These are phyloP conservation scores for Luscinia luscinia DNA, from an alignment of 2,797 vertebrate species.

Conservation along the genomic window DNA sequence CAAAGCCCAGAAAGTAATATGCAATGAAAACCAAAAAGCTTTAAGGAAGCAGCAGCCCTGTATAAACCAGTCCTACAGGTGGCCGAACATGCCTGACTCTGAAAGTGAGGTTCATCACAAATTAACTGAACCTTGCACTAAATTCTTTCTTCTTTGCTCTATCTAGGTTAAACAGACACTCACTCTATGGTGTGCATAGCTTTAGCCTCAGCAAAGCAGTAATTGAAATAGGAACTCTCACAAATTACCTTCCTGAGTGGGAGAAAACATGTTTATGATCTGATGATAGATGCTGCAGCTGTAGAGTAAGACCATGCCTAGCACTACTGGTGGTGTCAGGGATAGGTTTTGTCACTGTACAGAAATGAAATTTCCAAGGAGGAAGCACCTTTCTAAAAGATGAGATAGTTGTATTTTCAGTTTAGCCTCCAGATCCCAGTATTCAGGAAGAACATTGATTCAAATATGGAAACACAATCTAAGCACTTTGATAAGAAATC, in stretches of 20 bases:
- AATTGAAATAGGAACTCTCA: not conserved
- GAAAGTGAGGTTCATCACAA: not conserved
- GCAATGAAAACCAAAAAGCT: not conserved
- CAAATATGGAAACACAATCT: not conserved
- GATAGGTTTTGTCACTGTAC: not conserved
- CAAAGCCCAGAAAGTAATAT: not conserved
- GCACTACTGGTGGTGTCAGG: not conserved
- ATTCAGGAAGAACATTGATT: not conserved
- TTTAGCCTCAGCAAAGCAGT: not conserved
- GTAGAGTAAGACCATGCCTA: not conserved
- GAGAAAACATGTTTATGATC: not conserved
- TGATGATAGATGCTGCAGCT: not conserved
- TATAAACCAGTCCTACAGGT: not conserved
- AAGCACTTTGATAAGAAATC: not conserved
- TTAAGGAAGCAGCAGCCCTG: not conserved
- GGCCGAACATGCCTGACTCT: not conserved
- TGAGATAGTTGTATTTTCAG: not conserved
- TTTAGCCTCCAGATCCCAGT: not conserved
- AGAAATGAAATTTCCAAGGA: not conserved
- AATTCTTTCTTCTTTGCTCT: not conserved
- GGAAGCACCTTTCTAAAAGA: not conserved
- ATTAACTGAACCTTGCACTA: accelerated
- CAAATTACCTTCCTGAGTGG: not conserved
- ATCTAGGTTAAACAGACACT: not conserved
- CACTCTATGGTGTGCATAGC: not conserved